These are phyloP conservation scores for Dynastes hyllus DNA, from an alignment of 2,888 invertebrate genomes.

Conservation along the genomic window DNA sequence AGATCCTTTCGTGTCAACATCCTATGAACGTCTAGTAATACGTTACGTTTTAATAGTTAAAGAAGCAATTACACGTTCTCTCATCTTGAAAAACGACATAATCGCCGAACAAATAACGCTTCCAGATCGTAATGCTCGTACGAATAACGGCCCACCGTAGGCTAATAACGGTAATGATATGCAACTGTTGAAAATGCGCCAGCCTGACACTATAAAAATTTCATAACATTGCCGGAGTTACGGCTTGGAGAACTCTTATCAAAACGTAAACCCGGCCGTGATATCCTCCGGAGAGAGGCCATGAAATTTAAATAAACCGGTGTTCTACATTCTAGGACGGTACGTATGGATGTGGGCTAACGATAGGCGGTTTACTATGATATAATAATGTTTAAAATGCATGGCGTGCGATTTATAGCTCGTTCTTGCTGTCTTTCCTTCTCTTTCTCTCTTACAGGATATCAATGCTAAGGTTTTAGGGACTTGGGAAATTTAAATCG, in stretches of 20 bases:
- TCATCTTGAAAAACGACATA: too few species aligned
- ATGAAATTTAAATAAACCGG: constrained; percentile 38
- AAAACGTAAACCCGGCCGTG: constrained; percentile 35
- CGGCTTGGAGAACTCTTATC: constrained; percentile 32
- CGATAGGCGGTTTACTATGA: constrained; percentile 27
- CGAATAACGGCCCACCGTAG: too few species aligned
- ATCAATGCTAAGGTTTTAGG: background rate
- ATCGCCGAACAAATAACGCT: too few species aligned
- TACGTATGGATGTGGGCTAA: constrained; percentile 24
- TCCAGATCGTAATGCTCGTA: background rate
- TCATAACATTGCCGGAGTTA: constrained; percentile 21
- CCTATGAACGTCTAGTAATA: too few species aligned
- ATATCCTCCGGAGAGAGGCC: constrained; percentile 28
- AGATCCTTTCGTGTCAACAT: too few species aligned
- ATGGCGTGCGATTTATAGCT: constrained; percentile 20
- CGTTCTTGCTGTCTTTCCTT: background rate
- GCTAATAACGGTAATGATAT: constrained; percentile 1
- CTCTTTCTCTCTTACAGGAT: background rate
- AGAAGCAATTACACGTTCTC: too few species aligned
- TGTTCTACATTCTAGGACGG: constrained; percentile 26
- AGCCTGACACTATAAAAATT: constrained; percentile 33
- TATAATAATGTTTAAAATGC: constrained; percentile 29
- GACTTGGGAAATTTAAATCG: constrained; percentile 1
- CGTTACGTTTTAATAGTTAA: too few species aligned
- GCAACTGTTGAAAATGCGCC: constrained; percentile 13